Evolutionary conservation across 2,113 vertebrate species (phyloP), one percentile per base, ranked within the genome.

Genomic region (Notarius lentiginosus): DNA sequence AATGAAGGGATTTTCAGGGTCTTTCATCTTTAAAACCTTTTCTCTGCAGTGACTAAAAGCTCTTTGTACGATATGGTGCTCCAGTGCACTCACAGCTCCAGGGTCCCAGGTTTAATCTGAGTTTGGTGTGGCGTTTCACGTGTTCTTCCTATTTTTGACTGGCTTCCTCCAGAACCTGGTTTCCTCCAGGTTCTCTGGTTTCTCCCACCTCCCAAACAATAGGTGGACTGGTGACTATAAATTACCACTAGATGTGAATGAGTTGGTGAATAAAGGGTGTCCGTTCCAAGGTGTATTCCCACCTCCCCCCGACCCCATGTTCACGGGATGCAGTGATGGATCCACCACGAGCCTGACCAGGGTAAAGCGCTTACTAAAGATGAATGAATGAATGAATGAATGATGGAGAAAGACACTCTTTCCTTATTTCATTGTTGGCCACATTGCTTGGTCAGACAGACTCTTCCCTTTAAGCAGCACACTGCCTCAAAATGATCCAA

Each of bases 351-450:
- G 12, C 27, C 14, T 66, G 65, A 66, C 11, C 65, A 66, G 65
- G n/a, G 14, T 66, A 14, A 30, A 30, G 12, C 24, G 24, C 14
- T 10, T 70, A 18, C 15, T 70, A 30, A 15, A 68, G 5, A 17
- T 17, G 27, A 15, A 30, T 68, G 10, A 70, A 68, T 68, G 7
- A 68, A 65, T 27, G 58, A 60, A 60, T 60, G 24, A 65, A 17
- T 34, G 27, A 30, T 17, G 66, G 17, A 75, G 18, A 24, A 22
- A 55, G 12, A 8, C 14, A 27, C n/a, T 8, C 5, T 27, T 17
- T 17, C 49, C 51, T 56, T 79, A 24, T 53, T 53, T 47, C 63
- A 55, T 55, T 80, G 84, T 86, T 70, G 70, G 61, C 84, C 84
- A 58, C 49, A n/a, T 6, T 66, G 9, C 18, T 65, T 76, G 86